Base-by-base conservation (phyloP, 2,797 vertebrate species). In the Chiroxiphia lanceolata region DNA sequence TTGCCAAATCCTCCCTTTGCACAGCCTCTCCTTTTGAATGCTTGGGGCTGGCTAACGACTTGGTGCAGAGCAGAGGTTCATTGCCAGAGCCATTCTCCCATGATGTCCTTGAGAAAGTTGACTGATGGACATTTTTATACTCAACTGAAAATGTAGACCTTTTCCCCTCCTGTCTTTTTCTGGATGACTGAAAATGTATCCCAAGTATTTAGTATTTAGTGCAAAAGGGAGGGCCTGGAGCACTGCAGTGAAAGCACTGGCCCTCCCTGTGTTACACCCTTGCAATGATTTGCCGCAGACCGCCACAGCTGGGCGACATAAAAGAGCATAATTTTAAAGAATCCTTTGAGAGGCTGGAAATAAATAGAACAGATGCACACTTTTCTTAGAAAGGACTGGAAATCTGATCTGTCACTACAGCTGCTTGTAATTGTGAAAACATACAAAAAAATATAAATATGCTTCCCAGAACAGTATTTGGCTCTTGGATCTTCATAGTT, bases 351-450 rank as follows among this genome's bases (percentile, higher is more conserved):
- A 93, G 87, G 56, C 77, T 94, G 53, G 63, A 89, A 93, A 94
- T 96, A 94, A 96, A 94, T 79, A 86, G 94, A 94, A 84, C 90
- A 94, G 93, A 96, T 96, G 95, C 74, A 95, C 87, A 82, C 87
- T 94, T 96, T 94, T 78, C 94, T 96, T 94, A 92, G 91, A 83
- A 92, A 85, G 85, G 86, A 13, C 92, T 82, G 69, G 83, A 76
- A 83, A 91, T 72, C n/a, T 36, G 53, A 95, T 92, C 87, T 12
- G 10, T 77, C 69, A 15, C 7, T 63, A 67, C 88, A 89, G 94
- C 92, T 94, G 85, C 64, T 82, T 77, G 71, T 63, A 70, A 65
- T 90, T 83, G n/a, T 82, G 79, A 54, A 88, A 85, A 84, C 36
- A 36, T n/a, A 44, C n/a, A 85, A 78, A 84, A 84, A 92, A 83